phyloP scores from a whole-genome alignment of 2,797 vertebrate genomes.

The Odontamblyopus rebecca region DNA sequence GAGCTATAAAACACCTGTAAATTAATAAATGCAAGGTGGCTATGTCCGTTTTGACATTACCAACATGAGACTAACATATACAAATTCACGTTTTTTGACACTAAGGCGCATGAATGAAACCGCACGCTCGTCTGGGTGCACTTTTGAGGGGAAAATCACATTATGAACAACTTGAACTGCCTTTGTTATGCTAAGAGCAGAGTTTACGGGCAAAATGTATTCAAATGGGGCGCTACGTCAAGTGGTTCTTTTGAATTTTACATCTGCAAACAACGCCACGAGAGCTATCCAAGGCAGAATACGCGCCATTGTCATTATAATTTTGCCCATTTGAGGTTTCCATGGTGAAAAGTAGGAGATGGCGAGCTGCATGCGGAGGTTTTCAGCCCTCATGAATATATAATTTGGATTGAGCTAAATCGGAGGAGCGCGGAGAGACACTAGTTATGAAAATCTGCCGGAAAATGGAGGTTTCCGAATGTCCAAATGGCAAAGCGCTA shows the following conservation, averaged over 20 bases:
- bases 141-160: background rate
- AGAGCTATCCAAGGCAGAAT: conserved; percentile 54
- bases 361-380: conserved; percentile 48
- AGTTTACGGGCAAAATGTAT: background rate
- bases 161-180: background rate
- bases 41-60: too few species aligned
- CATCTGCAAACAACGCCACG: conserved; percentile 19
- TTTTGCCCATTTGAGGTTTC: conserved; percentile 64
- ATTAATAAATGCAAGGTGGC: too few species aligned
- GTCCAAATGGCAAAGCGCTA: conserved; percentile 33
- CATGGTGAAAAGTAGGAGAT: conserved; percentile 66
- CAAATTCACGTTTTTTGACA: background rate
- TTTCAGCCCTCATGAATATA: conserved; percentile 59
- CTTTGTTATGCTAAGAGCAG: conserved; percentile 3
- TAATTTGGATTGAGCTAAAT: conserved; percentile 48
- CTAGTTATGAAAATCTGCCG: conserved; percentile 3
- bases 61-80: background rate
- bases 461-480: conserved; percentile 25
- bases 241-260: conserved; percentile 34
- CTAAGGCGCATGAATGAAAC: background rate
- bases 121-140: background rate
- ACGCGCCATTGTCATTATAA: conserved; percentile 61
- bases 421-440: conserved; percentile 12
- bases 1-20: too few species aligned
- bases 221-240: conserved; percentile 27